Conservation (phyloP, 2,888 invertebrate species). For the Megastigmus dorsalis region DNA sequence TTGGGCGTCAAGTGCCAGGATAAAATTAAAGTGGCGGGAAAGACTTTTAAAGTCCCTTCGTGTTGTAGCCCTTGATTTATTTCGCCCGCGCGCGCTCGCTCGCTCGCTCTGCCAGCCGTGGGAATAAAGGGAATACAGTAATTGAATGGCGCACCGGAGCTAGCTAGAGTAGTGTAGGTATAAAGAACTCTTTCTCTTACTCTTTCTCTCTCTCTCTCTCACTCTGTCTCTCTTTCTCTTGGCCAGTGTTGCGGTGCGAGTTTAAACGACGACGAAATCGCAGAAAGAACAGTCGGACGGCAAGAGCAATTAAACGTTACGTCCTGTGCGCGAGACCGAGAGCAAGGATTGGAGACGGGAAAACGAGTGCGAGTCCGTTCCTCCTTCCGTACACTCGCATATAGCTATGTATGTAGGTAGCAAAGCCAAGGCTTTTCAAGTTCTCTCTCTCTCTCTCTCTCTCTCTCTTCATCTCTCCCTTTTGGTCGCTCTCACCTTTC, state of each 20-base stretch:
- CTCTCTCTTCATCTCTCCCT: no score
- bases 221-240: no score
- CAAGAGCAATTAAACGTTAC: constrained; percentile 24
- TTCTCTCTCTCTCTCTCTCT: no score
- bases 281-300: neutral
- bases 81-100: constrained; percentile 20
- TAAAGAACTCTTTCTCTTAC: neutral
- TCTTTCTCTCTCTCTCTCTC: neutral
- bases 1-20: constrained; percentile 39
- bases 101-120: no score
- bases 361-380: constrained; percentile 31
- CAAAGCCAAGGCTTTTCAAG: no score
- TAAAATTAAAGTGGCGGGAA: constrained; percentile 40
- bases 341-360: constrained; percentile 13
- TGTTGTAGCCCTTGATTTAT: constrained; percentile 38
- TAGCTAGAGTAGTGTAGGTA: neutral
- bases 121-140: constrained; percentile 47
- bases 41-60: constrained; percentile 22
- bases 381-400: no score
- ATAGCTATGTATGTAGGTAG: no score
- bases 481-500: no score
- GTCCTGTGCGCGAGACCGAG: neutral
- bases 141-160: constrained; percentile 34
- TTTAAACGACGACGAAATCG: neutral
- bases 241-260: no score